These are phyloP conservation scores for Neomicropteryx cornuta DNA, from an alignment of 1,140 invertebrate species.

Conservation along the genomic window DNA sequence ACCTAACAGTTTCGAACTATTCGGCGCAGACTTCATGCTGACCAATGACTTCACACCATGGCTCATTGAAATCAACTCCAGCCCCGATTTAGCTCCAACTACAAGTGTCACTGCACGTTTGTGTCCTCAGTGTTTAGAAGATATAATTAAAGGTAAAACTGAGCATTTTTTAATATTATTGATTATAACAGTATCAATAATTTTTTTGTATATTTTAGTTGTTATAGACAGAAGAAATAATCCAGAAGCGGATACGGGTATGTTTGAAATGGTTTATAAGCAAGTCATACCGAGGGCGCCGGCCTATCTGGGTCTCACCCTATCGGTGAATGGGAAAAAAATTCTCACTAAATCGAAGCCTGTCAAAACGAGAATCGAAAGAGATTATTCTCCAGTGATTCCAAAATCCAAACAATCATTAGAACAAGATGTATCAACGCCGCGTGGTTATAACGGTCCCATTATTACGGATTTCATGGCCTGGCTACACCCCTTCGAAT, in stretches of 20 bases:
- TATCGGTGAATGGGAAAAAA: constrained; percentile 59
- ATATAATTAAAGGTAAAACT: constrained; percentile 77
- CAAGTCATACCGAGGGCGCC: constrained; percentile 60
- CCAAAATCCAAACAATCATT: constrained; percentile 11
- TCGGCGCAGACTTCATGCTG: constrained; percentile 89
- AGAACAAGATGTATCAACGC: constrained; percentile 24
- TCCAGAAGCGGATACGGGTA: constrained; percentile 70
- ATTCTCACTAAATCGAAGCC: constrained; percentile 31
- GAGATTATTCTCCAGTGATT: constrained; percentile 17
- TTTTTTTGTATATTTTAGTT: constrained; percentile 47
- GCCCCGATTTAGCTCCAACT: constrained; percentile 79
- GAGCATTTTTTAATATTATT: not conserved
- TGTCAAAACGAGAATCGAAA: constrained; percentile 11
- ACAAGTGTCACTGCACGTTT: constrained; percentile 80
- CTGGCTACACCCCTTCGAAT: constrained; percentile 35
- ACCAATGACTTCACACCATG: constrained; percentile 82
- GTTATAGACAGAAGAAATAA: constrained; percentile 72
- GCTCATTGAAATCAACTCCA: constrained; percentile 92
- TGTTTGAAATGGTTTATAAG: constrained; percentile 76
- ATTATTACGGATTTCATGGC: constrained; percentile 37
- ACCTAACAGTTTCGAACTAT: constrained; percentile 85
- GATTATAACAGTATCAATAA: constrained; percentile 8
- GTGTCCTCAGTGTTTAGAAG: constrained; percentile 79
- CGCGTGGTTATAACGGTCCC: constrained; percentile 29
- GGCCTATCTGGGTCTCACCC: constrained; percentile 69